phyloP scores from a whole-genome alignment of 2,797 vertebrate genomes.

The Epinephelus awoara region DNA sequence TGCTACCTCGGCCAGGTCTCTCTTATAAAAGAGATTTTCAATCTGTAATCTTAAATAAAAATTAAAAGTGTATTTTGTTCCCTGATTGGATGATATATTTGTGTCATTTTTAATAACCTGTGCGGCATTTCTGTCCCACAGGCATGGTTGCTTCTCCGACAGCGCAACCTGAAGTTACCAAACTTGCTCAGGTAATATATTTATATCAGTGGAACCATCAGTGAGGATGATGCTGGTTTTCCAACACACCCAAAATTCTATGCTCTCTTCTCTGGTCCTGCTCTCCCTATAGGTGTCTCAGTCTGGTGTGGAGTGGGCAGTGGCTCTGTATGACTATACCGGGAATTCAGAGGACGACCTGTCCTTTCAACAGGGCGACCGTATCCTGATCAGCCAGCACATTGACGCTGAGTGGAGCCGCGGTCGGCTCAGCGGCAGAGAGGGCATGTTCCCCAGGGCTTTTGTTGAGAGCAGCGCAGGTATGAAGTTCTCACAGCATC shows the following conservation, averaged over 20 bases:
- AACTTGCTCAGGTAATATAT: slow-evolving; percentile 78
- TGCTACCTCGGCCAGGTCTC: no score
- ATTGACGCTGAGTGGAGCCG: slow-evolving; percentile 90
- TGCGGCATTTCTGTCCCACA: slow-evolving; percentile 38
- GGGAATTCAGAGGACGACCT: slow-evolving; percentile 90
- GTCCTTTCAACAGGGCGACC: slow-evolving; percentile 90
- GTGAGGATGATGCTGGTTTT: slow-evolving; percentile 1
- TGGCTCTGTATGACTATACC: slow-evolving; percentile 91
- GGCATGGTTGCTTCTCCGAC: slow-evolving; percentile 69
- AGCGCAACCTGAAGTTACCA: slow-evolving; percentile 38
- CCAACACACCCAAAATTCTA: neutral
- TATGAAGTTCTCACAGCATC: slow-evolving; percentile 53
- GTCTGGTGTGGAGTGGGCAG: slow-evolving; percentile 86
- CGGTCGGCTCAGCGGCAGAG: slow-evolving; percentile 88
- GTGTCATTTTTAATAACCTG: neutral
- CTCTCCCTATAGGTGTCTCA: slow-evolving; percentile 37
- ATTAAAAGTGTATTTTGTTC: neutral
- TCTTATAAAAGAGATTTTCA: no score
- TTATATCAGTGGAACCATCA: neutral
- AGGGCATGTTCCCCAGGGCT: slow-evolving; percentile 91
- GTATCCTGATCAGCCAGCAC: slow-evolving; percentile 88
- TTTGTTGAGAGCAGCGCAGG: slow-evolving; percentile 89
- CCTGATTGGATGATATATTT: neutral
- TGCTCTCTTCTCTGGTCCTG: neutral
- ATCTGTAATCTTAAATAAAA: no score